These are phyloP conservation scores for Archips crataeganus DNA, from an alignment of 2,888 invertebrate genomes.

Conservation along the genomic window DNA sequence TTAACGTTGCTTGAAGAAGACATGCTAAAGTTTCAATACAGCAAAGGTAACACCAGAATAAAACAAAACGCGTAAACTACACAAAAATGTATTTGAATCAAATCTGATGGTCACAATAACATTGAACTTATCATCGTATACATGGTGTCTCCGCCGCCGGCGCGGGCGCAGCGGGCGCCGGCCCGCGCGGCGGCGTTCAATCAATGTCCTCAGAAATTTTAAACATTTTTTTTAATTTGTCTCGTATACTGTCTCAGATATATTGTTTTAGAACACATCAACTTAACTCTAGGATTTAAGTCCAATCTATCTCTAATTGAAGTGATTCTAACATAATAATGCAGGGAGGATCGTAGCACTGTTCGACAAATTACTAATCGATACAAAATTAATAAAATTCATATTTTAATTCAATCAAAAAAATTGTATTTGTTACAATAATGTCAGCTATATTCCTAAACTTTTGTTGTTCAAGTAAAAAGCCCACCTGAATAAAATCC, in stretches of 20 bases:
- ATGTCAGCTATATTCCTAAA: too few relatives aligned
- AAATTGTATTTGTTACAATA: too few relatives aligned
- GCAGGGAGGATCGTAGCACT: background rate
- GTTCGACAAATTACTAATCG: background rate
- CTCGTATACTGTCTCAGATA: conserved; percentile 86
- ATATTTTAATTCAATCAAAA: too few relatives aligned
- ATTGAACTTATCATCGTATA: conserved; percentile 83
- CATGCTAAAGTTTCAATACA: too few relatives aligned
- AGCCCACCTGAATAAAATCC: too few relatives aligned
- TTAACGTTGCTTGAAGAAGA: too few relatives aligned
- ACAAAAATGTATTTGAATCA: conserved; percentile 85
- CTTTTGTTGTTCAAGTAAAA: too few relatives aligned
- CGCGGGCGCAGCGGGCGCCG: background rate
- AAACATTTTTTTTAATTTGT: conserved; percentile 56
- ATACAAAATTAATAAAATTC: too few relatives aligned
- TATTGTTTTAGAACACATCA: conserved; percentile 83
- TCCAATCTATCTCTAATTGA: conserved; percentile 67
- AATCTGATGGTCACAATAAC: conserved; percentile 83
- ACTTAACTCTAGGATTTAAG: conserved; percentile 73
- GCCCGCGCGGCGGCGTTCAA: conserved; percentile 40
- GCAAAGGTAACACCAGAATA: background rate
- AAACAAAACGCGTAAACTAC: conserved; percentile 69
- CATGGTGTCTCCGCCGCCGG: conserved; percentile 75
- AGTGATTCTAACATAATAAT: conserved; percentile 56
- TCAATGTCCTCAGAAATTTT: conserved; percentile 50